A percentile compares a stretch with the other conserved stretches of the same genome.
These are phyloP conservation scores for Gila robusta DNA, from an alignment of 2,797 vertebrate genomes.

Conservation along the genomic window DNA sequence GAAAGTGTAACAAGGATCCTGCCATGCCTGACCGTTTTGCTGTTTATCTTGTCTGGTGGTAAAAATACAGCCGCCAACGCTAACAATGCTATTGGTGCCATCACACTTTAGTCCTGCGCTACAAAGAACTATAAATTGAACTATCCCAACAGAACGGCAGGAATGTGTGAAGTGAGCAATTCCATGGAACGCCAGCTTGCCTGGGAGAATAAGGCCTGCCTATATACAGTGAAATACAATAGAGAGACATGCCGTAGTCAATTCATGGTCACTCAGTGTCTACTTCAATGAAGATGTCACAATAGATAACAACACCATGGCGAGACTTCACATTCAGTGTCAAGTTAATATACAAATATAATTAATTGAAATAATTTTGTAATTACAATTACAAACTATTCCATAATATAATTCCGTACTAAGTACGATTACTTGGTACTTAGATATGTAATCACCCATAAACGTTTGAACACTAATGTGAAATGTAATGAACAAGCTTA, in stretches of 20 bases:
- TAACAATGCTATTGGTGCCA: constrained; percentile 27
- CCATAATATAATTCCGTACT: not conserved
- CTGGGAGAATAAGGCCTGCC: constrained; percentile 56
- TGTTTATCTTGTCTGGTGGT: constrained; percentile 14
- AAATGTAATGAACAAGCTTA: not conserved
- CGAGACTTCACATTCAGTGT: not conserved
- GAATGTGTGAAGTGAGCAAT: constrained; percentile 67
- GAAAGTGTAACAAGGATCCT: constrained; percentile 2
- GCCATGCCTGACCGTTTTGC: not conserved
- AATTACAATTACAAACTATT: not conserved
- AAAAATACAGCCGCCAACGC: constrained; percentile 17
- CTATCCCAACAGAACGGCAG: constrained; percentile 31
- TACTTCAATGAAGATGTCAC: constrained; percentile 29
- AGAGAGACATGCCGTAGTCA: constrained; percentile 55
- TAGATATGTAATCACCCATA: not conserved
- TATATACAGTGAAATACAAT: constrained; percentile 45
- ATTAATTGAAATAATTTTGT: not conserved
- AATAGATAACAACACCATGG: not conserved
- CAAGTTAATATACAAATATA: not conserved
- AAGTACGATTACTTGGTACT: not conserved
- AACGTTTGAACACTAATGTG: not conserved
- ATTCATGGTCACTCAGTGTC: constrained; percentile 25
- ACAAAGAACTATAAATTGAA: constrained; percentile 9
- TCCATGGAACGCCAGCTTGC: constrained; percentile 57
- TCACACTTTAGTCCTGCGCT: not conserved